A percentile compares a stretch with the other conserved stretches of the same genome.
phyloP scores from a whole-genome alignment of 2,888 invertebrate species.

The Phortica okadai region DNA sequence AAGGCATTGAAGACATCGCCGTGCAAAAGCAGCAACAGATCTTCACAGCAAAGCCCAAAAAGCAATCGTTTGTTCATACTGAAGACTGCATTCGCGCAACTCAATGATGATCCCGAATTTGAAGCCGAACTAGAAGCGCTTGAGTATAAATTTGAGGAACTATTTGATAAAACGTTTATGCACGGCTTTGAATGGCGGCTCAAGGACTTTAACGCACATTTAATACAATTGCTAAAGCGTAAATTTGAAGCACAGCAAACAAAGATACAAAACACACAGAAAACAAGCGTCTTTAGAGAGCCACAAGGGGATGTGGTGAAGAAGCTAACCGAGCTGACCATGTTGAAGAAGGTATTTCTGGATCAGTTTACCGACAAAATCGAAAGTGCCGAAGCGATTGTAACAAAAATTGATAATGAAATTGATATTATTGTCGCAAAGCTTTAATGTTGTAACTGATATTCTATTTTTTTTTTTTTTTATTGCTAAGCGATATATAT shows the following conservation, averaged over 20 bases:
- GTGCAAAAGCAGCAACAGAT: neutral
- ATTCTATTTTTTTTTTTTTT: neutral
- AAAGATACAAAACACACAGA: neutral
- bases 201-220: neutral
- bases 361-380: neutral
- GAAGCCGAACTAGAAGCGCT: constrained; percentile 34
- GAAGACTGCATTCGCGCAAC: constrained; percentile 33
- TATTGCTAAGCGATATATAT: neutral
- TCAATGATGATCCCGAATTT: constrained; percentile 33
- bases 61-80: constrained; percentile 44
- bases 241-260: neutral
- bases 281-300: neutral
- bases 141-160: constrained; percentile 43
- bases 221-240: neutral
- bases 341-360: neutral
- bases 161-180: neutral
- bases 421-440: neutral
- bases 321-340: neutral
- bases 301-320: neutral
- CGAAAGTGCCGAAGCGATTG: neutral
- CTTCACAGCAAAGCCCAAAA: neutral
- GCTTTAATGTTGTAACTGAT: neutral
- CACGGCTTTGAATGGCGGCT: neutral
- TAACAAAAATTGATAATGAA: neutral
- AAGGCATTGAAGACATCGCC: neutral